These are phyloP conservation scores for Oreochromis spilurus DNA, from an alignment of 2,113 vertebrate genomes.

Conservation along the genomic window DNA sequence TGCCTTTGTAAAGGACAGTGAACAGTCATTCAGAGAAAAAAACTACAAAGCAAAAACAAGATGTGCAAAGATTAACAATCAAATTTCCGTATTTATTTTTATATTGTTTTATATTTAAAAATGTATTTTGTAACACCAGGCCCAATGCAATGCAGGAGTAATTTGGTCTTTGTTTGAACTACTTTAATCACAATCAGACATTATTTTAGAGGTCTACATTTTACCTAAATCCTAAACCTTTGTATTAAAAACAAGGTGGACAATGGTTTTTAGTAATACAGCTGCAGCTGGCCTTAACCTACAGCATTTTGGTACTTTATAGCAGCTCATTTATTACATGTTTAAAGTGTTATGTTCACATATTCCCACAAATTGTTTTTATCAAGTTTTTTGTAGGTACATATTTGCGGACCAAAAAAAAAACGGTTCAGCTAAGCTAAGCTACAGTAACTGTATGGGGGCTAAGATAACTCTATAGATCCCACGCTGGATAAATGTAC, in stretches of 20 bases:
- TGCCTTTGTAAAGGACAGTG: slow-evolving; percentile 6
- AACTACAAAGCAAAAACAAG: background rate
- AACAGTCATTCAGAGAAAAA: background rate
- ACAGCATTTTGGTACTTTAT: background rate
- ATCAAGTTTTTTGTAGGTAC: background rate
- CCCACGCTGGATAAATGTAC: background rate
- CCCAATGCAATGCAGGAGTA: background rate
- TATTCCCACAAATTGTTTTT: background rate
- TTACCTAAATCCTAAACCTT: background rate
- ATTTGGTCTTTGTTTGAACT: background rate
- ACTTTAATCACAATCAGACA: background rate
- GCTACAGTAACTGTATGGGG: background rate
- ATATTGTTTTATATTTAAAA: too few species aligned
- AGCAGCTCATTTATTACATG: background rate
- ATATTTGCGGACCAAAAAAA: too few species aligned
- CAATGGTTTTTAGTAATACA: background rate
- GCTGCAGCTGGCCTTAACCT: background rate
- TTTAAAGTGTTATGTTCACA: background rate
- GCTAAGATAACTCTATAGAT: background rate
- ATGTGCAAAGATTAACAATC: background rate
- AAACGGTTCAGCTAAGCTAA: background rate
- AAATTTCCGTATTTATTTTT: background rate
- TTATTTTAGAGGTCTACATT: background rate
- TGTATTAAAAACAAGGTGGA: background rate
- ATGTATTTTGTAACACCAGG: background rate